Evolutionary conservation across 2,113 vertebrate species (phyloP).

Genomic region (Carassius gibelio): DNA sequence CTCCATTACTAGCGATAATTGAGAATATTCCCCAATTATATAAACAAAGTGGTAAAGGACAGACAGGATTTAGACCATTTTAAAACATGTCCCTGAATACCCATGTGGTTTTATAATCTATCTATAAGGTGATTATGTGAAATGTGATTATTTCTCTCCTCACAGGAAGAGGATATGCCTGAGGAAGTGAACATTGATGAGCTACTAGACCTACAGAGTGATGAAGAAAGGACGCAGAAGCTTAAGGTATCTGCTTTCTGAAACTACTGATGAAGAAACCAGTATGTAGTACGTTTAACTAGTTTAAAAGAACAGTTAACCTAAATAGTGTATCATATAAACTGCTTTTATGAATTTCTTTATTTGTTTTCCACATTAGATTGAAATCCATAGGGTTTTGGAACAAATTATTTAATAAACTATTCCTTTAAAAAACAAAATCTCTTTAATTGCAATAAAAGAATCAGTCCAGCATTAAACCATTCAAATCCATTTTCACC

Average conservation of each 20-base stretch:
- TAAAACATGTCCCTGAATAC: no score
- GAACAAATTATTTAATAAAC: neutral
- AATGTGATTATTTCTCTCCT: neutral
- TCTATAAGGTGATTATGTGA: neutral
- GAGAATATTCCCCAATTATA: no score
- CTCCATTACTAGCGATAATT: no score
- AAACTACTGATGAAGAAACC: neutral
- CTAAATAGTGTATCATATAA: neutral
- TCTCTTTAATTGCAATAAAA: neutral
- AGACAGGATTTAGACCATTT: no score
- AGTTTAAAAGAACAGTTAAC: neutral
- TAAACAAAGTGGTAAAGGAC: no score
- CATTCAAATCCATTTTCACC: neutral
- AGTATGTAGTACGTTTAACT: neutral
- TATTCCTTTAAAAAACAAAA: neutral
- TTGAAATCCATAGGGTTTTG: neutral
- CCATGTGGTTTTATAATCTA: no score
- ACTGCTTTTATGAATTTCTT: neutral
- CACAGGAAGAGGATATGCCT: conserved; percentile 78
- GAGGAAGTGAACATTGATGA: conserved; percentile 83
- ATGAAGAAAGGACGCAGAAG: conserved; percentile 70
- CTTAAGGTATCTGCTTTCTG: conserved; percentile 67
- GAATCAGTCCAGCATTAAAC: neutral
- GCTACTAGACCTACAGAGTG: conserved; percentile 75
- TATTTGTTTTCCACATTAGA: neutral